Conservation (phyloP, 2,797 vertebrate genomes). For the Vultur gryphus region DNA sequence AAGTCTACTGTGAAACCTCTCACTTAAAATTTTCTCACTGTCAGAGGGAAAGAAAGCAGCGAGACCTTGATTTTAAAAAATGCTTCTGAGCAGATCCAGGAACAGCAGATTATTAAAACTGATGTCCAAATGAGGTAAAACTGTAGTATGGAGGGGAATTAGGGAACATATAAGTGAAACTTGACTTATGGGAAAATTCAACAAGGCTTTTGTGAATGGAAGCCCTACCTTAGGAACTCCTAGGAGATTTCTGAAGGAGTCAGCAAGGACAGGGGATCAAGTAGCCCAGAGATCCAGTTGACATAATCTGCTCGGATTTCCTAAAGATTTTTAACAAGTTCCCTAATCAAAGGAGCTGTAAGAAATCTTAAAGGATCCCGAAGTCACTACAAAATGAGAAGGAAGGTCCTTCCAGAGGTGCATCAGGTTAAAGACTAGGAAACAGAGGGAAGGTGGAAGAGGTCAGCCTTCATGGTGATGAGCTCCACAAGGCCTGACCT, state of each 20-base stretch:
- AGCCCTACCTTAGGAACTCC: not conserved
- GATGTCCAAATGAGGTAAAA: not conserved
- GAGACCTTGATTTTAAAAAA: not conserved
- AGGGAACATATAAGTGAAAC: not conserved
- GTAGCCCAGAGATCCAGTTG: not conserved
- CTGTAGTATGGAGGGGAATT: not conserved
- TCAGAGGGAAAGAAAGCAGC: not conserved
- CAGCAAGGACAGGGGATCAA: not conserved
- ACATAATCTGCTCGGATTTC: not conserved
- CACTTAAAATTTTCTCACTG: not conserved
- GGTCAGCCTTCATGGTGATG: not conserved
- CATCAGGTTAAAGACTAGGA: not conserved
- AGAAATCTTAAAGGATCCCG: not conserved
- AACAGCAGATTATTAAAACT: not conserved
- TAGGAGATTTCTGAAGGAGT: not conserved
- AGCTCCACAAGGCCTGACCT: not conserved
- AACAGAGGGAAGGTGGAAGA: not conserved
- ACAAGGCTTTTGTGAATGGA: not conserved
- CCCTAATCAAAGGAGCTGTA: not conserved
- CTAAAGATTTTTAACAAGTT: not conserved
- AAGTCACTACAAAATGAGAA: not conserved
- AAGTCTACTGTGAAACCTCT: constrained; percentile 13
- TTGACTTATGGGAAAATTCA: not conserved
- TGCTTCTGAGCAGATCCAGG: not conserved
- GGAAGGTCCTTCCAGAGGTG: not conserved